Percentiles rank a stretch among this genome's conserved stretches.
phyloP scores from a whole-genome alignment of 1,140 invertebrate genomes.

The Drosophila athabasca region DNA sequence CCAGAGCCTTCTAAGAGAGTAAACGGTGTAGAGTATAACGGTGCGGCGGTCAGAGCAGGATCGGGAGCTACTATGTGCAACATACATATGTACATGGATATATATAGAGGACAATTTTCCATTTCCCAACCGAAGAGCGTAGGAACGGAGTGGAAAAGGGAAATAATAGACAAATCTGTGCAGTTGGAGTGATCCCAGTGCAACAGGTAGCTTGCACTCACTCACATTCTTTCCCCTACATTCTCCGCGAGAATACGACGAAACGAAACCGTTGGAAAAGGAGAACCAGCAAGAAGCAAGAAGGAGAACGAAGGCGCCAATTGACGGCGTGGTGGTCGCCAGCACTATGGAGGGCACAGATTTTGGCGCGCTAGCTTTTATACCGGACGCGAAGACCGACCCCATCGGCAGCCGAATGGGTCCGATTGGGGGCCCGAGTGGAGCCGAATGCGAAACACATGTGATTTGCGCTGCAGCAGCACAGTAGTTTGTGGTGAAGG shows the following conservation, averaged over 20 bases:
- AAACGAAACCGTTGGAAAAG: background rate
- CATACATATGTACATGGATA: slow-evolving; percentile 11
- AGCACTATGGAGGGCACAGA: slow-evolving; percentile 59
- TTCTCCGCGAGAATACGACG: slow-evolving; percentile 41
- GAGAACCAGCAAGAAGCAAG: background rate
- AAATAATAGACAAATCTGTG: slow-evolving; percentile 27
- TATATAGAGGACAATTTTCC: background rate
- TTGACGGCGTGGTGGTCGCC: slow-evolving; percentile 42
- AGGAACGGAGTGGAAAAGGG: slow-evolving; percentile 11
- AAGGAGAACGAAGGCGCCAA: slow-evolving; percentile 1
- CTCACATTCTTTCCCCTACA: slow-evolving; percentile 27
- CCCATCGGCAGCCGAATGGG: slow-evolving; percentile 18
- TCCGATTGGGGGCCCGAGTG: slow-evolving; percentile 48
- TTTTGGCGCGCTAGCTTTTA: slow-evolving; percentile 83
- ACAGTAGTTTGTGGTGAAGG: slow-evolving; percentile 1
- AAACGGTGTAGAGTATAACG: slow-evolving; percentile 20
- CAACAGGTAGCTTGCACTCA: slow-evolving; percentile 63
- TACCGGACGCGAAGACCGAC: slow-evolving; percentile 54
- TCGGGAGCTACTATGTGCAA: slow-evolving; percentile 9
- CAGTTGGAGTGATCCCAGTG: slow-evolving; percentile 26
- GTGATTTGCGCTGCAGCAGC: slow-evolving; percentile 55
- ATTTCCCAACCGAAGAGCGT: background rate
- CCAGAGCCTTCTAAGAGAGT: no score
- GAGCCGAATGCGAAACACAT: slow-evolving; percentile 62
- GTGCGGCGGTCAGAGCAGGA: slow-evolving; percentile 36